Evolutionary conservation across 2,888 invertebrate species (phyloP).

Genomic region (Rhagonycha lutea): DNA sequence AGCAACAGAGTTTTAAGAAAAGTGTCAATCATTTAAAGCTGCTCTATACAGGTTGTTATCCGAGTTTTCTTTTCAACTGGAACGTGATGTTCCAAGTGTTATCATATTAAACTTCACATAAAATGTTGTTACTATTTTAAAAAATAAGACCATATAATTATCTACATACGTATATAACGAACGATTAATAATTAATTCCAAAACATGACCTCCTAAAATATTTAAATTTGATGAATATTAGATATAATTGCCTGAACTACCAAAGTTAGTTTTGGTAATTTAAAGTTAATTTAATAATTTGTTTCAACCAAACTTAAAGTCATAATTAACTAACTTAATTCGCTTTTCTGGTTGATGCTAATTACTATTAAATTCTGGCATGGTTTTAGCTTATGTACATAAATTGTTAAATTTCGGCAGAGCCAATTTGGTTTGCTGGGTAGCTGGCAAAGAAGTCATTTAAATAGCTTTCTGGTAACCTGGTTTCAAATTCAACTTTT

Average conservation of each 20-base stretch:
- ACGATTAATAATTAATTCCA: not conserved
- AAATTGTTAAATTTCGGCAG: not conserved
- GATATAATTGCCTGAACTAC: not conserved
- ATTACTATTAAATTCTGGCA: not conserved
- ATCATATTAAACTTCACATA: constrained; percentile 4
- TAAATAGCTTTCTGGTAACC: no score
- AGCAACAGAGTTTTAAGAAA: constrained; percentile 6
- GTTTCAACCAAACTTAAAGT: not conserved
- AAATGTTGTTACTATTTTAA: not conserved
- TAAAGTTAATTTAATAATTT: not conserved
- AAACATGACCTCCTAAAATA: not conserved
- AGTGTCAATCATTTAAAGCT: constrained; percentile 17
- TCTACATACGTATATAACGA: not conserved
- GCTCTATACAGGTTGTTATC: constrained; percentile 15
- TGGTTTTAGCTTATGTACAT: not conserved
- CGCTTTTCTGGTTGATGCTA: not conserved
- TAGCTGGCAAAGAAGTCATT: no score
- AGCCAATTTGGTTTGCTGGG: not conserved
- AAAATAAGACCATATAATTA: not conserved
- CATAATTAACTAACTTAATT: not conserved
- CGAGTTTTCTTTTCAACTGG: constrained; percentile 14
- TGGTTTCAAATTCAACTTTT: no score
- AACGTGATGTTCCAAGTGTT: constrained; percentile 9
- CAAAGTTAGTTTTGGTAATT: not conserved
- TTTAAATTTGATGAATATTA: not conserved